These are phyloP conservation scores for Aelia acuminata DNA, from an alignment of 2,888 invertebrate species.

Conservation along the genomic window DNA sequence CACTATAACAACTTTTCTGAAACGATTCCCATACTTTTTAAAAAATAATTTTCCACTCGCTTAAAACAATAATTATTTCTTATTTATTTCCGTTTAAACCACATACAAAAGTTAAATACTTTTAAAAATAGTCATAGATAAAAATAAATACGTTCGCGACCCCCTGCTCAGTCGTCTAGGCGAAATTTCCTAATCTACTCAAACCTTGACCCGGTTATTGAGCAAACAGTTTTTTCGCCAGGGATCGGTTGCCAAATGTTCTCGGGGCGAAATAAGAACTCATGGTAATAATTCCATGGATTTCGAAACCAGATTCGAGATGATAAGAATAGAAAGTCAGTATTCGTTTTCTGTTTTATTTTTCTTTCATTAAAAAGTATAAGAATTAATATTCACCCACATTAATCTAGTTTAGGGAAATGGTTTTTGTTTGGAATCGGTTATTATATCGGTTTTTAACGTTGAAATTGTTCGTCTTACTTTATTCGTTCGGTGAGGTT, in stretches of 20 bases:
- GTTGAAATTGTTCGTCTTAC: background rate
- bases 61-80: too few relatives aligned
- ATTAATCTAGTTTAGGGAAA: background rate
- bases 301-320: background rate
- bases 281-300: background rate
- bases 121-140: background rate
- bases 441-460: background rate
- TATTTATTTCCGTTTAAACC: too few relatives aligned
- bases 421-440: background rate
- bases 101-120: too few relatives aligned
- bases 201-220: slow-evolving; percentile 48
- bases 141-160: background rate
- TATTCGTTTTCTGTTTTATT: background rate
- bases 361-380: too few relatives aligned
- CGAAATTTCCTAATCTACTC: slow-evolving; percentile 21
- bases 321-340: background rate
- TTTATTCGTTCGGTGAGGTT: background rate
- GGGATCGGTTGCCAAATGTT: slow-evolving; percentile 13
- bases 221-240: slow-evolving; percentile 38
- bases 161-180: background rate
- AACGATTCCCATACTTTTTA: background rate
- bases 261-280: slow-evolving; percentile 9
- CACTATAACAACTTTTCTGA: background rate
- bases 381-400: too few relatives aligned
- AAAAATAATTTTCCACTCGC: background rate